Evolutionary conservation across 2,888 invertebrate genomes (phyloP).

Genomic region (Catocala sponsa): DNA sequence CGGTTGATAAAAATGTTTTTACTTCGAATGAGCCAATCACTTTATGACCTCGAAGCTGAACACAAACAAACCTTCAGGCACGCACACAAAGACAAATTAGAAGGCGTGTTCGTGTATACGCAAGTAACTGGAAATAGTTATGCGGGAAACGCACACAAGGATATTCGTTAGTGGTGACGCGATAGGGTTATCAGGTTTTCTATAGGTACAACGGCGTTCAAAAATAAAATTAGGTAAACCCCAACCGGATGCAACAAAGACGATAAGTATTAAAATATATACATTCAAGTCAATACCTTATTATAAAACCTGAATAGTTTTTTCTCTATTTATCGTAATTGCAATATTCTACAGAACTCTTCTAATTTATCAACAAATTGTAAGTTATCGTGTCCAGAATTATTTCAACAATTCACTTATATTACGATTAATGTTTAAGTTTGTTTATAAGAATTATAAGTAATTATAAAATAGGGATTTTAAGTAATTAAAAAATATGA

Average conservation of each 20-base stretch:
- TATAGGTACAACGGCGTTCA: neutral
- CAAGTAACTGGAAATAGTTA: constrained; percentile 65
- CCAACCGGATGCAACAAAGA: neutral
- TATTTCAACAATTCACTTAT: no score
- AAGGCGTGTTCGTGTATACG: constrained; percentile 78
- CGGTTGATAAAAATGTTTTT: constrained; percentile 58
- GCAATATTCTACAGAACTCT: no score
- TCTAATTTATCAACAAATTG: no score
- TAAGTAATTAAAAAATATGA: no score
- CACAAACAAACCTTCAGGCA: constrained; percentile 63
- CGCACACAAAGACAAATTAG: constrained; percentile 58
- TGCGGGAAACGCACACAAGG: constrained; percentile 64
- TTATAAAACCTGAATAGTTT: no score
- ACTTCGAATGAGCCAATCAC: constrained; percentile 67
- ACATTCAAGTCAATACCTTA: no score
- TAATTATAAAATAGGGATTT: no score
- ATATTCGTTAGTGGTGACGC: constrained; percentile 54
- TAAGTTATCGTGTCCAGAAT: no score
- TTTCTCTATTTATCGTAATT: no score
- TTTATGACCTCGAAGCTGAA: constrained; percentile 76
- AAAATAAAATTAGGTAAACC: neutral
- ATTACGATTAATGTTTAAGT: no score
- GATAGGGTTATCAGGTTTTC: constrained; percentile 44
- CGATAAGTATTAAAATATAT: no score
- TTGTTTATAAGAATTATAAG: no score